A percentile compares a stretch with the other conserved stretches of the same genome.
These are phyloP conservation scores for Myiozetetes cayanensis DNA, from an alignment of 2,113 vertebrate genomes.

Conservation along the genomic window DNA sequence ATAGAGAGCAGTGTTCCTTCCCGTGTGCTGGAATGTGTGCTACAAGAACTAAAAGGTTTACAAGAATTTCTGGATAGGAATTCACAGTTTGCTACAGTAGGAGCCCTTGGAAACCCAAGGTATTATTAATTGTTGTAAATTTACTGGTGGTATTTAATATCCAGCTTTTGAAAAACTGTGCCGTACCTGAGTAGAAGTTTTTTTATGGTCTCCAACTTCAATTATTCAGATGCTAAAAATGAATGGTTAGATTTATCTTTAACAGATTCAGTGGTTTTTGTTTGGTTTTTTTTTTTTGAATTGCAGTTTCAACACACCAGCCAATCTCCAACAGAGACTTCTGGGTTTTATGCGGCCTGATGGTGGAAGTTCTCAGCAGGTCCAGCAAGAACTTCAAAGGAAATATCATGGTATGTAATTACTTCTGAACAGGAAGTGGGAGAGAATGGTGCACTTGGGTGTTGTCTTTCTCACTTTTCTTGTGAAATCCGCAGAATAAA, in stretches of 20 bases:
- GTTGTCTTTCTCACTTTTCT: background rate
- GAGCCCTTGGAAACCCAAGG: slow-evolving; percentile 86
- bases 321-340: slow-evolving; percentile 89
- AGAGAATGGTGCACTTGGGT: background rate
- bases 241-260: background rate
- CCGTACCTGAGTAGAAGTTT: rapidly evolving
- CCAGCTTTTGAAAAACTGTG: background rate
- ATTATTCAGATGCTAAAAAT: background rate
- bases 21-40: slow-evolving; percentile 81
- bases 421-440: background rate
- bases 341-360: slow-evolving; percentile 91
- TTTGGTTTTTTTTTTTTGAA: background rate
- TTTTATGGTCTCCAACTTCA: background rate
- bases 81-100: slow-evolving; percentile 88
- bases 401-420: slow-evolving; percentile 87
- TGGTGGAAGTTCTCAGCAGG: slow-evolving; percentile 88
- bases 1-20: slow-evolving; percentile 89
- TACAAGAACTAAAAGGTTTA: slow-evolving; percentile 86
- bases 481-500: background rate
- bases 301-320: slow-evolving; percentile 82
- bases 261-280: background rate
- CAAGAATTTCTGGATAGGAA: slow-evolving; percentile 94
- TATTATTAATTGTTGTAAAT: slow-evolving; percentile 58
- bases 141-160: background rate
- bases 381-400: slow-evolving; percentile 95